Conservation (phyloP, 2,888 invertebrate species). For the Aethes cnicana region DNA sequence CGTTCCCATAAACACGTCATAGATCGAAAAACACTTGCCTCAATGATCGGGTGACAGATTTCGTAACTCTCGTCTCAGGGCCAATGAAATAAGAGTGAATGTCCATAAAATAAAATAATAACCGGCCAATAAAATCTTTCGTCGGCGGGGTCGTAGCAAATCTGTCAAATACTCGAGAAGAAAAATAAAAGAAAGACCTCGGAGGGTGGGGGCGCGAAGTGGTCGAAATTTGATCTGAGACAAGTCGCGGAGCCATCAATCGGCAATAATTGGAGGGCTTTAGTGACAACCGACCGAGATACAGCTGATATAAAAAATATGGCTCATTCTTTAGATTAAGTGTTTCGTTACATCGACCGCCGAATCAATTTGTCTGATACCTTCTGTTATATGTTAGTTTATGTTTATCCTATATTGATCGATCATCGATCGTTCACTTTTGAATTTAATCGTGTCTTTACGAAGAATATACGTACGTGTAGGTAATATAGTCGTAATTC, state of each 20-base stretch:
- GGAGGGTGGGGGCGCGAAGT: constrained; percentile 62
- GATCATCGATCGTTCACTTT: no score
- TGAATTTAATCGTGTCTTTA: no score
- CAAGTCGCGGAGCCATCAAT: constrained; percentile 69
- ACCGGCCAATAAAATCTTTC: constrained; percentile 77
- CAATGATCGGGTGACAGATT: constrained; percentile 75
- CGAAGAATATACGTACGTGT: no score
- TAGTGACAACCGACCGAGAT: constrained; percentile 63
- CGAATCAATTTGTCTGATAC: not conserved
- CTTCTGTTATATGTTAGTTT: not conserved
- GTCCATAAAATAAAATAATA: constrained; percentile 81
- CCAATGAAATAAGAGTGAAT: constrained; percentile 78
- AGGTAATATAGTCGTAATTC: no score
- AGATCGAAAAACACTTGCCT: constrained; percentile 65
- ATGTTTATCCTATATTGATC: no score
- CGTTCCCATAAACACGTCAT: constrained; percentile 69
- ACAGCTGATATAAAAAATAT: constrained; percentile 43
- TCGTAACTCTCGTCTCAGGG: constrained; percentile 68
- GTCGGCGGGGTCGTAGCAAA: constrained; percentile 57
- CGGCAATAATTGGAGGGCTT: constrained; percentile 72
- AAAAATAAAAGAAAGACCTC: constrained; percentile 54
- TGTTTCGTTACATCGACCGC: constrained; percentile 15
- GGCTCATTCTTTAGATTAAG: constrained; percentile 28
- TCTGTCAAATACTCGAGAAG: constrained; percentile 73
- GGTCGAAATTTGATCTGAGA: constrained; percentile 73